Evolutionary conservation across 92 coral and sea anemone genomes (phyloP).

Genomic region (Siderastrea siderea): DNA sequence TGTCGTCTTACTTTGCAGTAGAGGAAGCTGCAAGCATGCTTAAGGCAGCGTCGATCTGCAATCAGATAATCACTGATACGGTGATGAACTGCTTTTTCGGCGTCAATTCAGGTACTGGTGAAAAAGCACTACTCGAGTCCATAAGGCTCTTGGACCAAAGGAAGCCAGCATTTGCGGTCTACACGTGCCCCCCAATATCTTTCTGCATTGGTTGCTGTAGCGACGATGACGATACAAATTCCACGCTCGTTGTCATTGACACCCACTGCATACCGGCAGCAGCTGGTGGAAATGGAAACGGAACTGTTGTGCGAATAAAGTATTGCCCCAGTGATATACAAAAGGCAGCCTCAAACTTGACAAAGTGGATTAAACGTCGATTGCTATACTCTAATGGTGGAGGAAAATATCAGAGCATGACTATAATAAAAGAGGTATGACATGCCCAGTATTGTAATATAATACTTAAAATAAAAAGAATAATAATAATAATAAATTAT

Average conservation of each 20-base stretch:
- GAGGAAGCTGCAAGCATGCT: slow-evolving; percentile 42
- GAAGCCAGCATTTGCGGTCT: slow-evolving; percentile 33
- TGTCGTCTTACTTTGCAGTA: slow-evolving; percentile 27
- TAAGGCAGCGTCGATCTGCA: not conserved
- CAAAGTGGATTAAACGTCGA: not conserved
- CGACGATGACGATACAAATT: slow-evolving; percentile 6
- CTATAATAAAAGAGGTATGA: not conserved
- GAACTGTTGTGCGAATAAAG: not conserved
- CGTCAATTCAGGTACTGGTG: not conserved
- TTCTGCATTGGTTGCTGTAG: slow-evolving; percentile 10
- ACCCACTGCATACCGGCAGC: not conserved
- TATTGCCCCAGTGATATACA: not conserved
- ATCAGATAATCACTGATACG: slow-evolving; percentile 8
- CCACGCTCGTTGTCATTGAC: slow-evolving; percentile 13
- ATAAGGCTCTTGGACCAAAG: not conserved
- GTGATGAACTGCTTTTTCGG: slow-evolving; percentile 17
- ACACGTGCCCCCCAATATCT: slow-evolving; percentile 29
- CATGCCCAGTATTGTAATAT: not conserved
- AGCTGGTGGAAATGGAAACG: slow-evolving; percentile 3
- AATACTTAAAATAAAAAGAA: not conserved
- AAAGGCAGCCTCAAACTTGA: not conserved
- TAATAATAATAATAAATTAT: not conserved
- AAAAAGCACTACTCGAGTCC: not conserved
- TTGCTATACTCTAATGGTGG: not conserved
- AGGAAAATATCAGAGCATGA: slow-evolving; percentile 4